A percentile compares a stretch with the other conserved stretches of the same genome.
phyloP scores from a whole-genome alignment of 2,888 invertebrate species.

The Xanthorhoe spadicearia region DNA sequence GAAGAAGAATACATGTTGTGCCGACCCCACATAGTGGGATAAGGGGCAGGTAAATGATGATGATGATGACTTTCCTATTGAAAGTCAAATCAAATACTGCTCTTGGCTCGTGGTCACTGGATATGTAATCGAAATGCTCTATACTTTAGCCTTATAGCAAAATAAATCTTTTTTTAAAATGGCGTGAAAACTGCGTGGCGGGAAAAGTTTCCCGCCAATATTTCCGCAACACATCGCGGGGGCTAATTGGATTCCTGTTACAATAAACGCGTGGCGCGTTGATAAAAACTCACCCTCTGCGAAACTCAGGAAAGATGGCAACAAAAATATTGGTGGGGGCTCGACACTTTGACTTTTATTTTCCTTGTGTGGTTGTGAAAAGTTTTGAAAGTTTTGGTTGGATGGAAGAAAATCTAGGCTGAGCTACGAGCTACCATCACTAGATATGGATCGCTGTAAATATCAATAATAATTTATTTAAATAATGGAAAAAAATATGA shows the following conservation, averaged over 20 bases:
- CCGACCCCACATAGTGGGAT: too few relatives aligned
- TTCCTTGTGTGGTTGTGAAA: slow-evolving; percentile 10
- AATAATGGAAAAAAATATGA: too few relatives aligned
- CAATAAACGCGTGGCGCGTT: slow-evolving; percentile 60
- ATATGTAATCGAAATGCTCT: too few relatives aligned
- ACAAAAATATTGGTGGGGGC: slow-evolving; percentile 30
- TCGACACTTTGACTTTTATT: slow-evolving; percentile 16
- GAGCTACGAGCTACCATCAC: too few relatives aligned
- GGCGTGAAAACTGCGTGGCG: slow-evolving; percentile 19
- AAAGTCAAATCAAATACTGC: too few relatives aligned
- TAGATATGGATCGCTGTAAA: too few relatives aligned
- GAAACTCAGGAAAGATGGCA: slow-evolving; percentile 51
- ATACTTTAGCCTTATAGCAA: too few relatives aligned
- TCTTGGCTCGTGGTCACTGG: too few relatives aligned
- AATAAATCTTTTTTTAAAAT: slow-evolving; percentile 9
- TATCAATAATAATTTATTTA: too few relatives aligned
- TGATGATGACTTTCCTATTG: too few relatives aligned
- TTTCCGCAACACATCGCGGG: slow-evolving; percentile 40
- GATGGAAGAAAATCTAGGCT: neutral
- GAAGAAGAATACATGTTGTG: too few relatives aligned
- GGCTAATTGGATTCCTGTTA: slow-evolving; percentile 73
- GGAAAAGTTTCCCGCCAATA: slow-evolving; percentile 23
- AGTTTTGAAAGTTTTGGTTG: neutral
- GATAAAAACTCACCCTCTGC: slow-evolving; percentile 53
- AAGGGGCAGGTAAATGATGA: too few relatives aligned